Evolutionary conservation across 2,888 invertebrate species (phyloP).

Genomic region (Timema cristinae): DNA sequence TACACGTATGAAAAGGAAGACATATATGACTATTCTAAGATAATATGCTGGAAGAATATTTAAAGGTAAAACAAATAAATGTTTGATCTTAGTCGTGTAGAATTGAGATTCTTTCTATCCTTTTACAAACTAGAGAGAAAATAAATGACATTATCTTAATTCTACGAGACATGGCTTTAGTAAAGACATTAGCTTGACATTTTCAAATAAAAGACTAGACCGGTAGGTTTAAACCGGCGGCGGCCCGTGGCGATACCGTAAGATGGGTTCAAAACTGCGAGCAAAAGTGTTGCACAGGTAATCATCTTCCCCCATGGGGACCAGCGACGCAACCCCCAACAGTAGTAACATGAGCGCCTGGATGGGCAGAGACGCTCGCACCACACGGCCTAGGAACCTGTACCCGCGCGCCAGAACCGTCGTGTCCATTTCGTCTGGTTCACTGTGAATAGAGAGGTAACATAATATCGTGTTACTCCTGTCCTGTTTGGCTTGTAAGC

Average conservation of each 20-base stretch:
- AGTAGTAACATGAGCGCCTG: conserved; percentile 91
- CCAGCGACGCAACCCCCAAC: conserved; percentile 87
- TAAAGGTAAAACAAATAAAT: not conserved
- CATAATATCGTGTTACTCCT: too few species aligned
- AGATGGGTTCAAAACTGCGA: conserved; percentile 79
- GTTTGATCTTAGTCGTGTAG: not conserved
- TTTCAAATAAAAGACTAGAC: too few species aligned
- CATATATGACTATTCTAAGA: too few species aligned
- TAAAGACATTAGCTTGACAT: too few species aligned
- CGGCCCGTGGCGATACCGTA: conserved; percentile 88
- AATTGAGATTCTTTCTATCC: too few species aligned
- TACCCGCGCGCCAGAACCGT: conserved; percentile 70
- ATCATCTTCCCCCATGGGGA: conserved; percentile 75
- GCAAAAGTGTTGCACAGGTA: conserved; percentile 80
- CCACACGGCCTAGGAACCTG: conserved; percentile 82
- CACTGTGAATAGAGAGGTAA: conserved; percentile 41
- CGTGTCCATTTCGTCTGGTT: conserved; percentile 53
- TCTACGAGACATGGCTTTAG: too few species aligned
- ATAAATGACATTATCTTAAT: too few species aligned
- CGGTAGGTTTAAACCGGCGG: conserved; percentile 69
- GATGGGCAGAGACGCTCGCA: conserved; percentile 88
- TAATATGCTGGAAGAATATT: too few species aligned
- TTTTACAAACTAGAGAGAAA: too few species aligned
- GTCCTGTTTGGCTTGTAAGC: too few species aligned
- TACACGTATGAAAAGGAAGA: too few species aligned